A percentile compares a stretch with the other conserved stretches of the same genome.
These are phyloP conservation scores for Dryas iulia DNA, from an alignment of 1,140 invertebrate genomes.

Conservation along the genomic window DNA sequence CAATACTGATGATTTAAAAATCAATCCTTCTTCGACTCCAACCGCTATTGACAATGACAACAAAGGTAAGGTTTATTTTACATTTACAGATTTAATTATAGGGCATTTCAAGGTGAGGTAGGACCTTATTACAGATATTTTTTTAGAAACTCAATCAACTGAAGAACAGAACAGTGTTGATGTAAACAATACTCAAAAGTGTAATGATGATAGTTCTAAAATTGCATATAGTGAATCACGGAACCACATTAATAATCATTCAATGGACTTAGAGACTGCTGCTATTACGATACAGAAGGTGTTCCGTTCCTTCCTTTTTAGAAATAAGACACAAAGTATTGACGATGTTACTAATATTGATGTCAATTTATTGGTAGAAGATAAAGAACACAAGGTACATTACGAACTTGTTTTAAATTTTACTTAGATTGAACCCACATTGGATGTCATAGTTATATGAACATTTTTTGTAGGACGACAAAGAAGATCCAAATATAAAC, in stretches of 20 bases:
- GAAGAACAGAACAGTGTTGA: not conserved
- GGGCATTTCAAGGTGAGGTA: not conserved
- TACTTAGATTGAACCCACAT: not conserved
- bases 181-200: not conserved
- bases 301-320: constrained; percentile 69
- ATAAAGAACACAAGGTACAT: constrained; percentile 50
- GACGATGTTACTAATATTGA: constrained; percentile 58
- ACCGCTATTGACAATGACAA: not conserved
- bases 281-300: constrained; percentile 75
- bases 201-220: not conserved
- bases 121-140: not conserved
- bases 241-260: constrained; percentile 28
- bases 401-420: too few relatives aligned
- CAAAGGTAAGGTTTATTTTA: too few relatives aligned
- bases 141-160: not conserved
- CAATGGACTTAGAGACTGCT: constrained; percentile 72
- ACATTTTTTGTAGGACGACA: constrained; percentile 38
- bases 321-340: constrained; percentile 63
- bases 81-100: not conserved
- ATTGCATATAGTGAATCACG: constrained; percentile 14
- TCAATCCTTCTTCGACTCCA: not conserved
- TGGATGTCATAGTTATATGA: not conserved
- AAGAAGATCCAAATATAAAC: constrained; percentile 34
- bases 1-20: not conserved
- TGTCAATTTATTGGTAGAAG: constrained; percentile 50